Evolutionary conservation across 2,888 invertebrate genomes (phyloP), one percentile per base, ranked within the genome.

Genomic region (Protodeltote pygarga): DNA sequence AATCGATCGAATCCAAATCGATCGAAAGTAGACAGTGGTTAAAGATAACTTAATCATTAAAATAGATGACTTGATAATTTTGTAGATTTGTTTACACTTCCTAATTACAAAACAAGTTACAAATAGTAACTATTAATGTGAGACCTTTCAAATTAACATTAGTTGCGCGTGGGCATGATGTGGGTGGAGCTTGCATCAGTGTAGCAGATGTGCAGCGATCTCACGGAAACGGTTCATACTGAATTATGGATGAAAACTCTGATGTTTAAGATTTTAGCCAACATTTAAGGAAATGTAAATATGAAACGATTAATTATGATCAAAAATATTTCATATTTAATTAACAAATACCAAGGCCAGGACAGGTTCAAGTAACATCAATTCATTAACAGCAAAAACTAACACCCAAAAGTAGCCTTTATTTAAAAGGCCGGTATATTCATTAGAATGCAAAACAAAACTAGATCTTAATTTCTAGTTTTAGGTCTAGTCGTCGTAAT

Each of bases 151-250:
- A 65, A 51, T 33, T 68, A 67, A 55, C 67, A 68, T 69, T 72
- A 73, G 61, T 24, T 32, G 48, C 54, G 69, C 77, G 79, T 79
- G 74, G 79, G 79, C 62, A 70, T 45, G 13, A 34, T 39, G 79
- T 77, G 72, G 79, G 79, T 40, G 73, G 47, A 28, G 51, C 60
- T 69, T 71, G 69, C 71, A 72, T 68, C 71, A 71, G 28, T 41
- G 11, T 38, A 54, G 63, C 62, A 62, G 63, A 70, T 71, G 70
- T 65, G 57, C 68, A 51, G 34, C 44, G 34, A 46, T 69, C 67
- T 68, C 62, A 70, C 69, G 70, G 71, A 73, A 76, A 65, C 60
- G 35, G 46, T 44, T 32, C 1, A 41, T 17, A 19, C 17, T 58
- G 44, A 60, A 28, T 42, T 48, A 57, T 62, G 11, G 19, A 24